Percentiles rank a stretch among this genome's conserved stretches.
Evolutionary conservation across 2,888 invertebrate genomes (phyloP).

Genomic region (Leptopilina syphax): DNA sequence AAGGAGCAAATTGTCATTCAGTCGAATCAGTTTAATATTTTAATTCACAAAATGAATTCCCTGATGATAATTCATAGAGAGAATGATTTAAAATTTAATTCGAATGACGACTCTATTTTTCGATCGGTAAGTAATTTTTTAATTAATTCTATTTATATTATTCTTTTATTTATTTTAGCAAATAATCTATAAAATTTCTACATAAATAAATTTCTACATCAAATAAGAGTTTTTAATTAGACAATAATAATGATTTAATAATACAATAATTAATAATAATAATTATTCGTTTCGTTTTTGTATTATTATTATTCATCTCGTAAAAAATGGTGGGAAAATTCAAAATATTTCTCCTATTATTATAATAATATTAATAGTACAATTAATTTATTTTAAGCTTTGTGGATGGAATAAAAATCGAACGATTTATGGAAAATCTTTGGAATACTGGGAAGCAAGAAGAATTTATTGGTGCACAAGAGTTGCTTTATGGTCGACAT

Average conservation of each 20-base stretch:
- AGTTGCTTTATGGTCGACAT: conserved; percentile 44
- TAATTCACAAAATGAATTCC: conserved; percentile 43
- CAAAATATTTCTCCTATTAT: too few species aligned
- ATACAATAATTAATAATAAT: too few species aligned
- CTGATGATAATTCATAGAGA: conserved; percentile 50
- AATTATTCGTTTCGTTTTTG: too few species aligned
- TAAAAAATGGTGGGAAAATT: too few species aligned
- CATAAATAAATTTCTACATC: too few species aligned
- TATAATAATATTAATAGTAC: too few species aligned
- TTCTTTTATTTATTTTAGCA: too few species aligned
- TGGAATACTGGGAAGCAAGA: conserved; percentile 51
- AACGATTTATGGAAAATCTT: conserved; percentile 49
- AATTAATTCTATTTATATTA: too few species aligned
- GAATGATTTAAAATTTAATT: conserved; percentile 34
- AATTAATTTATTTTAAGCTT: not conserved
- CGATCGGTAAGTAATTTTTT: conserved; percentile 22
- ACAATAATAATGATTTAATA: too few species aligned
- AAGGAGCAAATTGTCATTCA: conserved; percentile 47
- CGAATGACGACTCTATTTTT: conserved; percentile 1
- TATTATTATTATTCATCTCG: too few species aligned
- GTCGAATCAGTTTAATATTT: conserved; percentile 45
- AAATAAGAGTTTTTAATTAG: too few species aligned
- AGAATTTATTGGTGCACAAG: conserved; percentile 48
- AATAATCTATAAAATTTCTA: too few species aligned
- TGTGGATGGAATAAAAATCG: conserved; percentile 37